These are phyloP conservation scores for Rana temporaria DNA, from an alignment of 2,113 vertebrate species.

Conservation along the genomic window DNA sequence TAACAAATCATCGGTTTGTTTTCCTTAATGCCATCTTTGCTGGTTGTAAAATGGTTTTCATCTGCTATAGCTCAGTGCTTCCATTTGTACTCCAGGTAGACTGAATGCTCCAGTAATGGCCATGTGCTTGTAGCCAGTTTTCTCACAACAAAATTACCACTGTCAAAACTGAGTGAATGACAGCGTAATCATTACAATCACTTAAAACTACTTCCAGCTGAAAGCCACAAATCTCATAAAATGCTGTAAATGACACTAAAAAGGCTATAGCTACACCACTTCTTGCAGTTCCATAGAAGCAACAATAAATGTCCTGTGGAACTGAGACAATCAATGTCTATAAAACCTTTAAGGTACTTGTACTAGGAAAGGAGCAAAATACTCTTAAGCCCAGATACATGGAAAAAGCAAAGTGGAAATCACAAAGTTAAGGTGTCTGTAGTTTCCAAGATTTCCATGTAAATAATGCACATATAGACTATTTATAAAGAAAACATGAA, in stretches of 20 bases:
- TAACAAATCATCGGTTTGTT: background rate
- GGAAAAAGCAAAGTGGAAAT: no score
- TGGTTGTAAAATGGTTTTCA: constrained; percentile 8
- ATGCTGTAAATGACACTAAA: constrained; percentile 35
- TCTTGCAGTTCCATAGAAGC: constrained; percentile 11
- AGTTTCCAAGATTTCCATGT: no score
- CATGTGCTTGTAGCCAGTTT: constrained; percentile 35
- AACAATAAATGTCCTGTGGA: constrained; percentile 37
- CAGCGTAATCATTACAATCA: constrained; percentile 35
- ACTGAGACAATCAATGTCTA: background rate
- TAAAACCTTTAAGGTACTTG: background rate
- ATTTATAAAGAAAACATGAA: no score
- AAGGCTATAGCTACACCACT: constrained; percentile 4
- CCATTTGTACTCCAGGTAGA: constrained; percentile 20
- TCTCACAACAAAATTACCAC: constrained; percentile 46
- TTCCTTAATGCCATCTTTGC: background rate
- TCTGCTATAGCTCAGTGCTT: constrained; percentile 31
- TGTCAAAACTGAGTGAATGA: constrained; percentile 43
- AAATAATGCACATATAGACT: no score
- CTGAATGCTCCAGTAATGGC: constrained; percentile 31
- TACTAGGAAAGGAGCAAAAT: background rate
- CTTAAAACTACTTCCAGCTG: constrained; percentile 9
- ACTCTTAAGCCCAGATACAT: no score
- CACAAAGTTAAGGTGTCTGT: no score
- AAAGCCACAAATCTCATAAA: constrained; percentile 30